These are phyloP conservation scores for Fulmarus glacialis DNA, from an alignment of 2,113 vertebrate species.

Conservation along the genomic window DNA sequence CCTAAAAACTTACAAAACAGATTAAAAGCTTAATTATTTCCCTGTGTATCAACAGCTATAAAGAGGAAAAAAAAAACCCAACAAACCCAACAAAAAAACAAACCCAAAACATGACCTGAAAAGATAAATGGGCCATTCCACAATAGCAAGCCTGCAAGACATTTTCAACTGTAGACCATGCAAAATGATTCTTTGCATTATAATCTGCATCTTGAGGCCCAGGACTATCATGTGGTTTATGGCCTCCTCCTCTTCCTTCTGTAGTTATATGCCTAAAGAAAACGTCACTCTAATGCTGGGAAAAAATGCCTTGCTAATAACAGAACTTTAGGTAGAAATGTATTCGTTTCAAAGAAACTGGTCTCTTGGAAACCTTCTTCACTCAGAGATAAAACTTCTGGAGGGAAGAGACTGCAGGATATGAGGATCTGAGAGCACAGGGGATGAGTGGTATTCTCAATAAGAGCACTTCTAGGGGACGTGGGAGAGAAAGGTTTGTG, in stretches of 20 bases:
- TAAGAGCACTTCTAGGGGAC: neutral
- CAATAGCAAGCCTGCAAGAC: neutral
- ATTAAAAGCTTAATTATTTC: neutral
- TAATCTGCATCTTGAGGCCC: neutral
- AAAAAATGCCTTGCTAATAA: neutral
- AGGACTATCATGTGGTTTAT: neutral
- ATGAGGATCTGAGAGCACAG: neutral
- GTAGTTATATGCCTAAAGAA: neutral
- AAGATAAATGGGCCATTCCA: neutral
- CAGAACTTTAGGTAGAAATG: neutral
- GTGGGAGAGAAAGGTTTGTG: neutral
- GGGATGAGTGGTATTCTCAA: neutral
- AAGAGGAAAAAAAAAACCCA: neutral
- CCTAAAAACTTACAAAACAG: neutral
- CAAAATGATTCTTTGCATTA: neutral
- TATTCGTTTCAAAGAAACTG: neutral
- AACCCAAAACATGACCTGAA: fast-evolving
- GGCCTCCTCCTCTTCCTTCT: neutral
- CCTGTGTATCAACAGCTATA: neutral
- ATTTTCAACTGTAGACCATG: neutral
- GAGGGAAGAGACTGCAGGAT: neutral
- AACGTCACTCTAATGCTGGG: neutral
- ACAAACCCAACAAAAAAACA: neutral
- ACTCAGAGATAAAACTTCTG: neutral
- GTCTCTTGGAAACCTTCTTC: neutral